A percentile compares a stretch with the other conserved stretches of the same genome.
Evolutionary conservation across 1,140 invertebrate species (phyloP).

Genomic region (Saccostrea glomerata): DNA sequence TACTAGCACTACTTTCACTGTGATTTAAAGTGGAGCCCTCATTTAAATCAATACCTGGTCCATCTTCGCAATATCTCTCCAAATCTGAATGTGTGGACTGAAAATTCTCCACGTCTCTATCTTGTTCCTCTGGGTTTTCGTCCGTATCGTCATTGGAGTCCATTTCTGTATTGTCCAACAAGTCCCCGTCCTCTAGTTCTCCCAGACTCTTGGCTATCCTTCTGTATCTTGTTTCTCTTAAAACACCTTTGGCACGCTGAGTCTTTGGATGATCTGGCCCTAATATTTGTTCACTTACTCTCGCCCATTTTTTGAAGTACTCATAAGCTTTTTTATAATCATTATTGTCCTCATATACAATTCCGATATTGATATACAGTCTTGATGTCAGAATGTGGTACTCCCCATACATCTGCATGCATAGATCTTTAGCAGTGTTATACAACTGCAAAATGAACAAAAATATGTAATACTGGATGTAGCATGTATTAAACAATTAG

Average conservation of each 20-base stretch:
- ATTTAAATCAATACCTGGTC: not conserved
- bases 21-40: not conserved
- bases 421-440: conserved; percentile 76
- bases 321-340: conserved; percentile 77
- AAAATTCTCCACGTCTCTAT: conserved; percentile 27
- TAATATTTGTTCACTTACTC: conserved; percentile 77
- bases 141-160: not conserved
- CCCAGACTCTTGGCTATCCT: conserved; percentile 73
- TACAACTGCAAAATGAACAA: conserved; percentile 71
- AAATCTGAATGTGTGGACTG: conserved; percentile 35
- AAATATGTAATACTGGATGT: not conserved
- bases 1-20: conserved; percentile 14
- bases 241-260: conserved; percentile 74
- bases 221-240: conserved; percentile 74
- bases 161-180: conserved; percentile 12
- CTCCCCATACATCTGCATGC: conserved; percentile 78
- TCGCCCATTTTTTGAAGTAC: conserved; percentile 78
- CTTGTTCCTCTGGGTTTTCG: conserved; percentile 11
- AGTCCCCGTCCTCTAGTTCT: conserved; percentile 62
- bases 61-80: conserved; percentile 42
- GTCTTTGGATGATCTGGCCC: conserved; percentile 78
- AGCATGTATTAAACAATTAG: no score
- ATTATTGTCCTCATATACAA: conserved; percentile 78
- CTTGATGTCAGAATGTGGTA: conserved; percentile 76
- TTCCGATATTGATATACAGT: conserved; percentile 78